Conservation (phyloP, 2,888 invertebrate genomes). For the Perithous albicinctus region DNA sequence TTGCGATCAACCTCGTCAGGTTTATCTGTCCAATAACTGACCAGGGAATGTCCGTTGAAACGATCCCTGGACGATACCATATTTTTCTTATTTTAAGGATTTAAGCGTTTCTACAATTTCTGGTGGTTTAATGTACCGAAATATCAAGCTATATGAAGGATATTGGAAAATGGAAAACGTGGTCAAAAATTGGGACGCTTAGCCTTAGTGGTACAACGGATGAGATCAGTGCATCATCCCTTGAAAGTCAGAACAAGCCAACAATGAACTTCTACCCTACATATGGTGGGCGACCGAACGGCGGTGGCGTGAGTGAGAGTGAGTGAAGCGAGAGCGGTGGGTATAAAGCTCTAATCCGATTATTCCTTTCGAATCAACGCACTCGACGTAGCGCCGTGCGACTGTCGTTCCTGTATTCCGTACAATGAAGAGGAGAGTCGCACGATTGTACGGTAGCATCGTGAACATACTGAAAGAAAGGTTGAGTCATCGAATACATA, state of each 20-base stretch:
- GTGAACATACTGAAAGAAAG: constrained; percentile 26
- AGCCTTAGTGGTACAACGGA: background rate
- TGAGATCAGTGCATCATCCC: constrained; percentile 48
- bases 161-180: background rate
- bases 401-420: constrained; percentile 20
- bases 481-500: constrained; percentile 50
- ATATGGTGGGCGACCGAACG: constrained; percentile 52
- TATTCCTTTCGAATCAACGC: constrained; percentile 77
- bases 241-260: constrained; percentile 58
- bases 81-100: no score
- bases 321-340: constrained; percentile 68
- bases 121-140: no score
- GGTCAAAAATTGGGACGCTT: background rate
- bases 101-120: no score
- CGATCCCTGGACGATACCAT: no score
- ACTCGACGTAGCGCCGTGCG: constrained; percentile 64
- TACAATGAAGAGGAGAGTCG: background rate
- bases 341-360: constrained; percentile 79
- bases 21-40: no score
- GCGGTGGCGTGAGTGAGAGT: constrained; percentile 63
- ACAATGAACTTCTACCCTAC: constrained; percentile 66
- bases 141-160: no score
- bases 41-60: no score
- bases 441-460: constrained; percentile 28
- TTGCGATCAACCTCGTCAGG: no score